Evolutionary conservation across 1,140 invertebrate species (phyloP), one percentile per base, ranked within the genome.

Genomic region (Pogonomyrmex barbatus): DNA sequence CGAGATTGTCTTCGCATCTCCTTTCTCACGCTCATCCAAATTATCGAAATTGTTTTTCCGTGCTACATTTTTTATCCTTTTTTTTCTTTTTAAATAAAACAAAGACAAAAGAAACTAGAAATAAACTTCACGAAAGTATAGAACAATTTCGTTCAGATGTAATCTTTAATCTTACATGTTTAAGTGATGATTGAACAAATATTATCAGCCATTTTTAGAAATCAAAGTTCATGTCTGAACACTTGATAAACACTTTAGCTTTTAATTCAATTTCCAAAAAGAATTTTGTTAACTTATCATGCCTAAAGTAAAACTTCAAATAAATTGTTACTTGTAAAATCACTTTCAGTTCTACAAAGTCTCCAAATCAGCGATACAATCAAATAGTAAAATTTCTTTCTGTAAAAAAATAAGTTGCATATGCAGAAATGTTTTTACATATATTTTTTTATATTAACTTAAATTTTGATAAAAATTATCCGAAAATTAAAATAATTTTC

Each of bases 11-110:
- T 67, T 75, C 70, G 70, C 70, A 54, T 33, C 17, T n/a, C 2
- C n/a, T 73, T 73, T 77, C 75, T 77, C 58, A 77, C 58, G 75
- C 2, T n/a, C 33, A 4, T 39, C 45, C 45, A 12, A 68, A 67
- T 67, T 33, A 54, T 1, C 47, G 42, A 45, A 42, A 58, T 75
- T 45, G 63, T 70, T 56, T 30, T n/a, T 30, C 36, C 39, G 10
- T 6, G 24, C 9, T 4, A 39, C 24, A 58, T 42, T 42, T 17
- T 70, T 14, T 4, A 42, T 45, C 14, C 52, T 54, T 50, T 30
- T 4, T 33, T 79, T 79, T 6, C 2, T 8, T 5, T 36, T 39
- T 8, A 14, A 79, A 36, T 39, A 24, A 39, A 52, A 79, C 8
- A 42, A 36, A 54, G 2, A 10, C 5, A 24, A 39, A 2, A 82